A percentile compares a stretch with the other conserved stretches of the same genome.
Evolutionary conservation across 2,113 vertebrate species (phyloP).

Genomic region (Sciurus niger): DNA sequence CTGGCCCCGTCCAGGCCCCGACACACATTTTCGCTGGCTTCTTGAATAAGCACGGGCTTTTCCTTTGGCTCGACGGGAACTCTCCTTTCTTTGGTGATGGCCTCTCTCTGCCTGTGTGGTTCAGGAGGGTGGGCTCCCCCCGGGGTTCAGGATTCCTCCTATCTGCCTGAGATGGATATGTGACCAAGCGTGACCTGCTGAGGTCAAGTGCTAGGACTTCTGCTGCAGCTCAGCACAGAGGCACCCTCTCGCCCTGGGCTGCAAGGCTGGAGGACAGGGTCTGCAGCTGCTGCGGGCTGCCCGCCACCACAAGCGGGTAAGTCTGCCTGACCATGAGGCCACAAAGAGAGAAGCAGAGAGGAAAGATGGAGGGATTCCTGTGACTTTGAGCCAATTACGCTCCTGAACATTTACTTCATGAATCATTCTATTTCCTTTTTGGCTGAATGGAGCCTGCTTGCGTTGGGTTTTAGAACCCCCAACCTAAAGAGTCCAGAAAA

Average conservation of each 20-base stretch:
- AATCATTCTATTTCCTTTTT: conserved; percentile 52
- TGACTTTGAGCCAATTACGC: background rate
- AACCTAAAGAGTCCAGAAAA: conserved; percentile 30
- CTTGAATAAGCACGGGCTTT: background rate
- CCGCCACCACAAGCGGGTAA: background rate
- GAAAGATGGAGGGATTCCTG: background rate
- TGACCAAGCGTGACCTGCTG: background rate
- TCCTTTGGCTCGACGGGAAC: background rate
- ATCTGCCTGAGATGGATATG: background rate
- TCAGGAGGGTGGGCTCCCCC: background rate
- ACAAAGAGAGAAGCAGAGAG: background rate
- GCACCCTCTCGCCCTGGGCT: background rate
- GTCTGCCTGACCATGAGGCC: background rate
- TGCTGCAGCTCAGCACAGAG: background rate
- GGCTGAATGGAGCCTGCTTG: background rate
- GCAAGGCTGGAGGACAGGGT: background rate
- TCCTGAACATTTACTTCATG: conserved; percentile 35
- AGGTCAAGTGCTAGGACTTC: background rate
- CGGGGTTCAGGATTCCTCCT: background rate
- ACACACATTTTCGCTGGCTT: background rate
- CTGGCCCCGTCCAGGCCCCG: background rate
- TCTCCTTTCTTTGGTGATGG: background rate
- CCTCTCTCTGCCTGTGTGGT: background rate
- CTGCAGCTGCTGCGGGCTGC: background rate
- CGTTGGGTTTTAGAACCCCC: conserved; percentile 57